Evolutionary conservation across 2,113 vertebrate species (phyloP).

Genomic region (Capreolus pygargus): DNA sequence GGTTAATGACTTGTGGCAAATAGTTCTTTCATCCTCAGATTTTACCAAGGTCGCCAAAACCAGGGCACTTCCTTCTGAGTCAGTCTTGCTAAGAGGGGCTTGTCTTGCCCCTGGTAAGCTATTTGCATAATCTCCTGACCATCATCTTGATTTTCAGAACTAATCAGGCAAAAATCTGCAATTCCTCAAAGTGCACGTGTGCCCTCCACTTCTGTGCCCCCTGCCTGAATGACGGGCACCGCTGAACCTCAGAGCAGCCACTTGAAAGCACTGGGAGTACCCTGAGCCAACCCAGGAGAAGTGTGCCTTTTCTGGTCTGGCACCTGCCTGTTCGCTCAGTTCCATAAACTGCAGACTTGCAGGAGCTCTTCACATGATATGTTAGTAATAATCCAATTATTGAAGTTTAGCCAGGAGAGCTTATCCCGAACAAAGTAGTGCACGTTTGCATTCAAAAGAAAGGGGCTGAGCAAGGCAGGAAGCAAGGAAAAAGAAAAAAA

Average conservation of each 20-base stretch:
- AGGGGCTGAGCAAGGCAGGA: neutral
- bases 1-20: slow-evolving; percentile 28
- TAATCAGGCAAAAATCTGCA: neutral
- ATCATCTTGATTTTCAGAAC: slow-evolving; percentile 28
- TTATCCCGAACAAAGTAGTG: slow-evolving; percentile 33
- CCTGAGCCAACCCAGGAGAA: neutral
- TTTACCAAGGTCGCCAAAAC: slow-evolving; percentile 20
- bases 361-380: neutral
- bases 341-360: slow-evolving; percentile 34
- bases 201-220: neutral
- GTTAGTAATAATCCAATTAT: slow-evolving; percentile 60
- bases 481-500: neutral
- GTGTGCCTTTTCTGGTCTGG: neutral
- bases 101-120: neutral
- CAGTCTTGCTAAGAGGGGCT: neutral
- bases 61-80: neutral
- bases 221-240: neutral
- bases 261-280: neutral
- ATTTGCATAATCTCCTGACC: slow-evolving; percentile 30
- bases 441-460: slow-evolving; percentile 40
- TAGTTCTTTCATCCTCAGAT: neutral
- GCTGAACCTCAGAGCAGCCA: neutral
- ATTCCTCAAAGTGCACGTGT: neutral
- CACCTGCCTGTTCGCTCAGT: slow-evolving; percentile 38
- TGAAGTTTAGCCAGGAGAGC: slow-evolving; percentile 43